These are phyloP conservation scores for Diplolepis rosae DNA, from an alignment of 2,888 invertebrate species.

Conservation along the genomic window DNA sequence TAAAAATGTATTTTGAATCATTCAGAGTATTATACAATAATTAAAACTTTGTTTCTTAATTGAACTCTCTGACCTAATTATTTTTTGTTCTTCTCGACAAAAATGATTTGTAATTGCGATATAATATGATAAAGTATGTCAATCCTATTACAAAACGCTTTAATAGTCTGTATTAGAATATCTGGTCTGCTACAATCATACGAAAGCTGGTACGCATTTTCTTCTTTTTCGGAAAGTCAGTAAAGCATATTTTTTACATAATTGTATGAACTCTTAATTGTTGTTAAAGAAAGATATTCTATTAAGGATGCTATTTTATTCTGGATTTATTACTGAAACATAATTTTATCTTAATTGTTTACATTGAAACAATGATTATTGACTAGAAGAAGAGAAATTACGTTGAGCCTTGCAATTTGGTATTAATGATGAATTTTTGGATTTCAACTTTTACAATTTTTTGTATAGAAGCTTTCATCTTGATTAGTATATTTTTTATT, in stretches of 20 bases:
- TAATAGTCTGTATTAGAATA: background rate
- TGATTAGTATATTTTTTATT: conserved; percentile 37
- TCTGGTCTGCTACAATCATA: background rate
- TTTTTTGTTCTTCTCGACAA: background rate
- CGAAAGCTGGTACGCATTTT: background rate
- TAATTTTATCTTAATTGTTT: too few species aligned
- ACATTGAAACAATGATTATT: too few species aligned
- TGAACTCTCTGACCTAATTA: background rate
- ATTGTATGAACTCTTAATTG: background rate
- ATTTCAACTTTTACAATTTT: too few species aligned
- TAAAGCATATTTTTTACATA: background rate
- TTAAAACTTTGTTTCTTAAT: background rate
- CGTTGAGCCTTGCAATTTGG: too few species aligned
- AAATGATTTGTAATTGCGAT: background rate
- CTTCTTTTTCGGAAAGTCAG: conserved; percentile 10
- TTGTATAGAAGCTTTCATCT: background rate
- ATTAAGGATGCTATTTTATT: background rate
- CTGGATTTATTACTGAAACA: background rate
- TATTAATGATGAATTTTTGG: too few species aligned
- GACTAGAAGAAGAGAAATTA: too few species aligned
- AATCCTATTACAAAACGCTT: conserved; percentile 13
- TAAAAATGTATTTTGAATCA: too few species aligned
- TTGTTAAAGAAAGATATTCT: background rate
- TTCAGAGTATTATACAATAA: too few species aligned
- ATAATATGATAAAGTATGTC: conserved; percentile 18